Base-by-base conservation (phyloP, 2,797 vertebrate genomes). In the Periparus ater region DNA sequence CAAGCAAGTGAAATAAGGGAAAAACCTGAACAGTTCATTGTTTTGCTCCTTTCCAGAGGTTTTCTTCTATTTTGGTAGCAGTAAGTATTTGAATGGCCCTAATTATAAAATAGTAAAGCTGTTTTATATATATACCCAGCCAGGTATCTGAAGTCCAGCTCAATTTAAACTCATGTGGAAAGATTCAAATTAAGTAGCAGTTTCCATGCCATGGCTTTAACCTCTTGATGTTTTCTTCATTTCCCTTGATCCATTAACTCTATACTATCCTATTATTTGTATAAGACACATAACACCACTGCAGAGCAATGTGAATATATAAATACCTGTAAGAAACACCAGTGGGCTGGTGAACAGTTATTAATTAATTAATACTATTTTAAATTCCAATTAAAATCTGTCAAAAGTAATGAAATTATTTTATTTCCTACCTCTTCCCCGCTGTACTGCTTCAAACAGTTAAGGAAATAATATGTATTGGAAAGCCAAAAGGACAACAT, bases 381-480 rank as follows among this genome's bases (percentile, higher is more conserved):
- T 66, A 9, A 51, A 77, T 77, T 85, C 11, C 8, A 55, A 5
- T 45, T 57, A 17, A 85, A 93, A 54, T 55, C 22, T 51, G 29
- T 36, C n/a, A 55, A 63, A 45, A 30, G 36, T 6, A 77, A 86
- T 72, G 18, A 58, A 62, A 92, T 38, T 34, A 63, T 45, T 80
- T 82, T 17, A 65, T 71, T n/a, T 74, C 97, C 55, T 97, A 99
- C 99, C 98, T 99, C 99, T 93, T 99, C 99, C 7, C 99, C 99
- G 4, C 99, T 99, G 98, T 99, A 99, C 89, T 99, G 99, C 97
- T 99, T 99, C 96, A 99, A 97, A 96, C 98, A 99, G 96, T 99
- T 99, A 89, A 99, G 98, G 94, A 99, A 98, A 95, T 98, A 98
- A 25, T 98, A 98, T 0, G 98, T 98, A 94, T 99, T 99, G 51